Base-by-base conservation (phyloP, 1,140 invertebrate genomes). In the Nixonia krombeini region DNA sequence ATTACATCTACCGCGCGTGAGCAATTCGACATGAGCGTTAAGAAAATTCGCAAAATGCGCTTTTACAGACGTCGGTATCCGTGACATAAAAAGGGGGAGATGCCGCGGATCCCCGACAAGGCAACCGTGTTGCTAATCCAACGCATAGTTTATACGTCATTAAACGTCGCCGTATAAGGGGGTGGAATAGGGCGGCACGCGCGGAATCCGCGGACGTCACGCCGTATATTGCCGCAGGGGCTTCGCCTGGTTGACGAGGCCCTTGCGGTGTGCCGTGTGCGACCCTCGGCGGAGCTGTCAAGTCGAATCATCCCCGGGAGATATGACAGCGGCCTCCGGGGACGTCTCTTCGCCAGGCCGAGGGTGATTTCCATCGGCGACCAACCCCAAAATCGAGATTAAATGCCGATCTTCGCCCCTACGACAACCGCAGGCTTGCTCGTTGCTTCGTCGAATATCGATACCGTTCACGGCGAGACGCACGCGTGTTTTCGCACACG, bases 121-220 rank as follows among this genome's bases (percentile, higher is more conserved):
- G n/a, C n/a, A n/a, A n/a, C n/a, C n/a, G 68, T 73, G 73, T 76
- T 69, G 78, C 78, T 83, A 83, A 83, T 83, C 81, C 81, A 64
- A 59, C 79, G 80, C 81, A 83, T 82, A 83, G 81, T 83, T 83
- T 82, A 83, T 83, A 83, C 82, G 82, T 83, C 81, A 82, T 82
- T 83, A 83, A 83, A 81, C 78, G 71, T 71, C 59, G 70, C 69
- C 37, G 44, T 35, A 49, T 37, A 42, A 29, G 53, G 70, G 74
- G 44, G 70, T 45, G 46, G 63, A 8, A 23, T 25, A 57, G 59
- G 62, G 70, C 58, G 76, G 79, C 76, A 78, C 73, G 79, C 75
- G 72, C 63, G 77, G 79, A 81, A 81, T 81, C 73, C 78, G 78
- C 79, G 78, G 62, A 81, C 79, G 79, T 81, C 79, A 81, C 76